These are phyloP conservation scores for Sebastes wilsoni DNA, from an alignment of 2,797 vertebrate species.

Conservation along the genomic window DNA sequence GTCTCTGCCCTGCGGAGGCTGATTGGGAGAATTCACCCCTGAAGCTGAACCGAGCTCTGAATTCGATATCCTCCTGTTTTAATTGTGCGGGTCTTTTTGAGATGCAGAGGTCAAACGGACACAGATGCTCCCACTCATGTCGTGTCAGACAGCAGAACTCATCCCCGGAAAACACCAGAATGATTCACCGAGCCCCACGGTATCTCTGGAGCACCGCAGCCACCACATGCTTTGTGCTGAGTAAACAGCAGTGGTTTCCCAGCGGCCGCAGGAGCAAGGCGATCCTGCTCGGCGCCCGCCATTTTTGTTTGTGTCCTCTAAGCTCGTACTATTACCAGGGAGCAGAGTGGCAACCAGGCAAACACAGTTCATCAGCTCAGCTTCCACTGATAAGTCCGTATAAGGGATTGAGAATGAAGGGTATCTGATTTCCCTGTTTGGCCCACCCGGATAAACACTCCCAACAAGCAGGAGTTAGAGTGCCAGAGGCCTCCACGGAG, in stretches of 20 bases:
- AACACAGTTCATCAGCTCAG: conserved; percentile 24
- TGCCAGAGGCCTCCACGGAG: not conserved
- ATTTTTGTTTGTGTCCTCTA: conserved; percentile 59
- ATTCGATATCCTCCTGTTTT: conserved; percentile 41
- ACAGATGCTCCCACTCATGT: not conserved
- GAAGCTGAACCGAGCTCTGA: not conserved
- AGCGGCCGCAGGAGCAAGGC: conserved; percentile 33
- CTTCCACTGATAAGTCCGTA: conserved; percentile 23
- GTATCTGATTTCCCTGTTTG: conserved; percentile 49
- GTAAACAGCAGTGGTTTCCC: conserved; percentile 48
- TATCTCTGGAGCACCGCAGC: conserved; percentile 18
- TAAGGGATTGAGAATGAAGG: conserved; percentile 10
- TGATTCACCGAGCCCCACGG: conserved; percentile 5
- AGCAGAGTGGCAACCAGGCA: conserved; percentile 1
- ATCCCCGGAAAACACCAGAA: not conserved
- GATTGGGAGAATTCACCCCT: conserved; percentile 12
- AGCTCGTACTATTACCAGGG: conserved; percentile 11
- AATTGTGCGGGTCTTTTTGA: conserved; percentile 3
- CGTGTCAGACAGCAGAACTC: not conserved
- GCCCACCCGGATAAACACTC: conserved; percentile 36
- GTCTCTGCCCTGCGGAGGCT: not conserved
- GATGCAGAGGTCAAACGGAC: conserved; percentile 5
- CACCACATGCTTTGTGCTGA: conserved; percentile 48
- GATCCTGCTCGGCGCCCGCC: not conserved
- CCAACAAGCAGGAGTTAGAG: not conserved